A percentile compares a stretch with the other conserved stretches of the same genome.
These are phyloP conservation scores for Pseudolaguvia tuberculata DNA, from an alignment of 2,113 vertebrate species.

Conservation along the genomic window DNA sequence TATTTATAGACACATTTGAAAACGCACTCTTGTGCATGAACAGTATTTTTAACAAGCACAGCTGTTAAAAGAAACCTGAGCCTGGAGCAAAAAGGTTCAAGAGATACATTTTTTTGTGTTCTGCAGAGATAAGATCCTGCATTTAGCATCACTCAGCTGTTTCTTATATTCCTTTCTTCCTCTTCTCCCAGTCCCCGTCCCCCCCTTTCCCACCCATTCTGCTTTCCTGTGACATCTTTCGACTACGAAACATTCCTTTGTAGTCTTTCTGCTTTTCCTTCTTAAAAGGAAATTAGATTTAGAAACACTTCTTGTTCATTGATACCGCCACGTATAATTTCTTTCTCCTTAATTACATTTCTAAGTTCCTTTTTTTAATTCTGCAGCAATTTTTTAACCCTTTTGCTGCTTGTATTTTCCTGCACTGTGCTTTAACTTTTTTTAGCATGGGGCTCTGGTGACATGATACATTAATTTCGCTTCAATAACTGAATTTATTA, in stretches of 20 bases:
- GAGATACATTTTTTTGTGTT: constrained; percentile 6
- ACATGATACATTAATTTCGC: constrained; percentile 56
- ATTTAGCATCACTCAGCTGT: constrained; percentile 44
- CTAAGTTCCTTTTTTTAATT: background rate
- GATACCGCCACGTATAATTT: background rate
- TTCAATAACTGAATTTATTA: constrained; percentile 70
- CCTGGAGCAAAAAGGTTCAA: background rate
- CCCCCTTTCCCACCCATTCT: constrained; percentile 13
- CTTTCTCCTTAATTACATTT: background rate
- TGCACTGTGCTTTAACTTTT: constrained; percentile 1
- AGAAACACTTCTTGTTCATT: background rate
- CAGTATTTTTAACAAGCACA: constrained; percentile 25
- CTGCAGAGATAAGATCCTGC: constrained; percentile 27
- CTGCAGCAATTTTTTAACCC: background rate
- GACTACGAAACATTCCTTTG: background rate
- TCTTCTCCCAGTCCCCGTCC: constrained; percentile 7
- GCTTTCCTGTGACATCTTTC: background rate
- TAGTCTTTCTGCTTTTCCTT: constrained; percentile 14
- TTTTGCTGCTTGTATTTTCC: constrained; percentile 30
- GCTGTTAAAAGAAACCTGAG: constrained; percentile 24
- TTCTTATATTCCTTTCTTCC: constrained; percentile 32
- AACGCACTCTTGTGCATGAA: background rate
- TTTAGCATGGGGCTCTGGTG: constrained; percentile 48
- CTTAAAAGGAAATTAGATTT: background rate
- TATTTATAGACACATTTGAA: constrained; percentile 17